Conservation (phyloP, 2,888 invertebrate genomes). For the Polymixis lichenea region DNA sequence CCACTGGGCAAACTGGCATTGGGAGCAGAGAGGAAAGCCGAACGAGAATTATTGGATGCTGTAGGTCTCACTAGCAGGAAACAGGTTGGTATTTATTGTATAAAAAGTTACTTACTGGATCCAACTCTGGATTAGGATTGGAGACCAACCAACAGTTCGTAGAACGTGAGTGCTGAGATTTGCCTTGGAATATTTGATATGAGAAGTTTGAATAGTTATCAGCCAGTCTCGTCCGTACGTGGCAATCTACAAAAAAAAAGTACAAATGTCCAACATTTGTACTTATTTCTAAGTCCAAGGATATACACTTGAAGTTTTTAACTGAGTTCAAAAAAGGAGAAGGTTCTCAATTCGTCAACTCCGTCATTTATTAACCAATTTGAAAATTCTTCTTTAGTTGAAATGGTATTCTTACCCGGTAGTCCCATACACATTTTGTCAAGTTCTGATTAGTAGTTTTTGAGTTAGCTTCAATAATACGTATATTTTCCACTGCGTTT, state of each 20-base stretch:
- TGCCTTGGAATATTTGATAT: not conserved
- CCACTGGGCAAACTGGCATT: conserved; percentile 78
- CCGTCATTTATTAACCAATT: too few species aligned
- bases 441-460: too few species aligned
- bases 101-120: not conserved
- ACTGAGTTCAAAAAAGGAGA: too few species aligned
- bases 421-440: too few species aligned
- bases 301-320: not conserved
- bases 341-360: too few species aligned
- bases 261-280: too few species aligned
- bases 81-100: conserved; percentile 47
- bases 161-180: not conserved
- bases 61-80: conserved; percentile 62
- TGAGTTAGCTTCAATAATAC: too few species aligned
- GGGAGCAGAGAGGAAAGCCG: conserved; percentile 68
- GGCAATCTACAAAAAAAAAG: too few species aligned
- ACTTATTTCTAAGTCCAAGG: not conserved
- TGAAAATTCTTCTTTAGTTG: too few species aligned
- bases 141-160: not conserved
- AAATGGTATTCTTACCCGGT: too few species aligned
- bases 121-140: not conserved
- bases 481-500: too few species aligned
- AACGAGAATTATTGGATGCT: conserved; percentile 69
- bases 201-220: not conserved
- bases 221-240: not conserved